Percentiles rank a stretch among this genome's conserved stretches.
Evolutionary conservation across 2,888 invertebrate species (phyloP).

Genomic region (Pachycephus smyrnensis): DNA sequence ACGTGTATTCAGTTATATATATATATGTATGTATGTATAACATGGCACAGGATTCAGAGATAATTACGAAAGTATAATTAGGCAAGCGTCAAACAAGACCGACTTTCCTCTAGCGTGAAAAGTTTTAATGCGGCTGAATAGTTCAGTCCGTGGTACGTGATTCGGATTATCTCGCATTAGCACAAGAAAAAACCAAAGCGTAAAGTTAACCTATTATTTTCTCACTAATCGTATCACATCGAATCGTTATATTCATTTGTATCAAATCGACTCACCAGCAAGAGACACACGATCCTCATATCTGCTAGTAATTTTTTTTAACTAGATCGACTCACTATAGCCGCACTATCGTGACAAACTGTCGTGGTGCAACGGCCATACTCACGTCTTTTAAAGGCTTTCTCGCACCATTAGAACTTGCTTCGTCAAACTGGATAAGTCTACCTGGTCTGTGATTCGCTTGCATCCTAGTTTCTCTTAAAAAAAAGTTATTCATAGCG

Average conservation of each 20-base stretch:
- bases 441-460: conserved; percentile 15
- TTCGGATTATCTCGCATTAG: not conserved
- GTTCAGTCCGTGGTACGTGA: not conserved
- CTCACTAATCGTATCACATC: not conserved
- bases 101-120: not conserved
- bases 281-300: conserved; percentile 53
- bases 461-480: not conserved
- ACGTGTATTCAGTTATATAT: not conserved
- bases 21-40: not conserved
- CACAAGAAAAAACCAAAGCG: not conserved
- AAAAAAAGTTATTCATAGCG: not conserved
- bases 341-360: conserved; percentile 44
- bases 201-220: conserved; percentile 3
- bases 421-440: conserved; percentile 29
- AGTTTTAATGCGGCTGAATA: not conserved
- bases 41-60: not conserved
- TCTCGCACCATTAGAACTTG: conserved; percentile 12
- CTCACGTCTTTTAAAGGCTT: conserved; percentile 55
- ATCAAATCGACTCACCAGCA: conserved; percentile 47
- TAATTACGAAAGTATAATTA: not conserved
- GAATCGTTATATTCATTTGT: not conserved
- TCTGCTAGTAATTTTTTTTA: conserved; percentile 37
- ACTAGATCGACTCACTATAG: conserved; percentile 40
- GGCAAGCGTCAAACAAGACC: not conserved
- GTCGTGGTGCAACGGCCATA: conserved; percentile 33